Base-by-base conservation (phyloP, 1,140 invertebrate genomes). In the Nautilus pompilius region DNA sequence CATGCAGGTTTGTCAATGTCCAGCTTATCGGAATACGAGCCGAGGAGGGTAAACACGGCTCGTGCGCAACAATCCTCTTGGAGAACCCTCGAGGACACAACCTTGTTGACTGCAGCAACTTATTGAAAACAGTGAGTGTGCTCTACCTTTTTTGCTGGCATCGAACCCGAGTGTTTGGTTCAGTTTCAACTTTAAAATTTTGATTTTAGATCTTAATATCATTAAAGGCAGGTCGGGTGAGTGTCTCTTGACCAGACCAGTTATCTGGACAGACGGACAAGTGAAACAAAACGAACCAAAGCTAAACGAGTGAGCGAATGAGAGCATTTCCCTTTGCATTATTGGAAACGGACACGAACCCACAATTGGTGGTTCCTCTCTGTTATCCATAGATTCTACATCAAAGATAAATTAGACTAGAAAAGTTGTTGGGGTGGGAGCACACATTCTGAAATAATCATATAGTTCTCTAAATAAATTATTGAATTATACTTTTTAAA, bases 1-100 rank as follows among this genome's bases (percentile, higher is more conserved):
- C 46, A 15, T 90, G 87, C 75, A 88, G 87, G 66, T 90, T 89
- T 80, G 85, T 90, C 2, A 94, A 95, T 80, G 79, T 94, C 10
- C 75, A 87, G 54, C 76, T 95, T 3, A 81, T 86, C 68, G 87
- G 85, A n/a, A 69, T 90, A 15, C 72, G 84, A 63, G 87, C 90
- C 0, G 86, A 89, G 62, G 89, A 87, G 70, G 89, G 88, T 15
- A 86, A 85, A 1, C 84, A 85, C 54, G 80, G 75, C 2, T 80
- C 86, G 60, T 62, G 63, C 28, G 92, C 85, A 3, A 90, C 89
- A 8, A 71, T 96, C 41, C 83, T 95, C 17, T 82, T 96, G 60
- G 88, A 92, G 77, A 87, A 89, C 77, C 87, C 87, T 54, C 78
- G 58, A 85, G 51, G 86, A 86, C 8, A 60, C 75, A 24, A 59